phyloP scores from a whole-genome alignment of 2,113 vertebrate genomes.

The Megatriorchis doriae region DNA sequence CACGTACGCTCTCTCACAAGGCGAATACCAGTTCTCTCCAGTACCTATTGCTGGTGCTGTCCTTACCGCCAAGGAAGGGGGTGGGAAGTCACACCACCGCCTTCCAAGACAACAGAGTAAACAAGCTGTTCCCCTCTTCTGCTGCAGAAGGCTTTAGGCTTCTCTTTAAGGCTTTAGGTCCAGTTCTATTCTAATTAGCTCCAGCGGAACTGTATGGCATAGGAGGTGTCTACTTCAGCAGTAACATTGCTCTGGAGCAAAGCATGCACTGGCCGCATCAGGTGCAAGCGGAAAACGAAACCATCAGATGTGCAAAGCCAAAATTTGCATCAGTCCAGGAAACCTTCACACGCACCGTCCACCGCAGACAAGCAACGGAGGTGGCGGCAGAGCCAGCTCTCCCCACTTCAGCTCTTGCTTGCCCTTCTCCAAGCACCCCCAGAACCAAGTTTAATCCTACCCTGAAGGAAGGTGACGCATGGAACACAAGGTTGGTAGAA shows the following conservation, averaged over 20 bases:
- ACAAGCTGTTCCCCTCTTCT: background rate
- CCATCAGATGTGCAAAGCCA: background rate
- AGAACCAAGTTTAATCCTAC: background rate
- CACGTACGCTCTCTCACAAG: background rate
- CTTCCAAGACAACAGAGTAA: background rate
- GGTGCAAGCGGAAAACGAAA: background rate
- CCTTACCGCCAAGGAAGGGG: background rate
- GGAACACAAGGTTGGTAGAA: background rate
- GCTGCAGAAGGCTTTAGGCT: background rate
- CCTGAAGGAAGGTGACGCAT: background rate
- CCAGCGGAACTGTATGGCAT: background rate
- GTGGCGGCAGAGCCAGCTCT: background rate
- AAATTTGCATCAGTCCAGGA: background rate
- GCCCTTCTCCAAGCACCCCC: background rate
- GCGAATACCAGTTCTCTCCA: background rate
- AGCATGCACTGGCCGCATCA: rapidly evolving
- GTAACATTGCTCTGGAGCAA: background rate
- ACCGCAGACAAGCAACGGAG: background rate
- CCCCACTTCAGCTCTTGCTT: background rate
- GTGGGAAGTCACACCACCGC: background rate
- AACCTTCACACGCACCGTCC: background rate
- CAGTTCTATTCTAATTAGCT: background rate
- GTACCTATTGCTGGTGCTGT: background rate
- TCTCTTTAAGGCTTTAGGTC: background rate
- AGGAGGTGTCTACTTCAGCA: background rate